Percentiles rank a stretch among this genome's conserved stretches.
phyloP scores from a whole-genome alignment of 2,888 invertebrate species.

The Synanthedon vespiformis region DNA sequence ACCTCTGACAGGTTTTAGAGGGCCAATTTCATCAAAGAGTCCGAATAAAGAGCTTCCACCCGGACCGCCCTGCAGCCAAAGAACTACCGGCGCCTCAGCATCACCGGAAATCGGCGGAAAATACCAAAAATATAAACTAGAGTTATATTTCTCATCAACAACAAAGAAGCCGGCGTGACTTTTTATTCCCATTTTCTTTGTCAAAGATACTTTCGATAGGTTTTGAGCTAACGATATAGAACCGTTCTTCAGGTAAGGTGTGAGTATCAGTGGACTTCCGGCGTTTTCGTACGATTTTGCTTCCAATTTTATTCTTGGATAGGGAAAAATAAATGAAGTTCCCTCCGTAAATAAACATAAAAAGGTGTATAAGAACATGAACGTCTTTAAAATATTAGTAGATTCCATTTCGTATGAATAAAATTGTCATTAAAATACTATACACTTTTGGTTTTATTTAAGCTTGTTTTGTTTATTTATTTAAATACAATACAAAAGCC shows the following conservation, averaged over 20 bases:
- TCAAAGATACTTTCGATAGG: slow-evolving; percentile 39
- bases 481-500: too few relatives aligned
- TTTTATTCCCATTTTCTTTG: slow-evolving; percentile 40
- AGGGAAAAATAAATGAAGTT: slow-evolving; percentile 21
- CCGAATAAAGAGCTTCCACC: slow-evolving; percentile 68
- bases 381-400: too few relatives aligned
- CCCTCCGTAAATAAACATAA: neutral
- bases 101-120: slow-evolving; percentile 63
- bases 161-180: slow-evolving; percentile 75
- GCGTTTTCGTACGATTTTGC: slow-evolving; percentile 19
- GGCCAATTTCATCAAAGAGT: slow-evolving; percentile 72
- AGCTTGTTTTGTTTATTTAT: too few relatives aligned
- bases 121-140: slow-evolving; percentile 76
- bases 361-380: neutral
- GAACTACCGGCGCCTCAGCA: slow-evolving; percentile 51
- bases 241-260: slow-evolving; percentile 68
- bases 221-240: slow-evolving; percentile 55
- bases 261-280: slow-evolving; percentile 66
- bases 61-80: slow-evolving; percentile 73
- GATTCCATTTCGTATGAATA: too few relatives aligned
- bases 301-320: slow-evolving; percentile 39
- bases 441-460: too few relatives aligned
- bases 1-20: slow-evolving; percentile 51
- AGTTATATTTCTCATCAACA: slow-evolving; percentile 65
- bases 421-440: too few relatives aligned